Base-by-base conservation (phyloP, 2,113 vertebrate species). In the Synodontis membranacea region DNA sequence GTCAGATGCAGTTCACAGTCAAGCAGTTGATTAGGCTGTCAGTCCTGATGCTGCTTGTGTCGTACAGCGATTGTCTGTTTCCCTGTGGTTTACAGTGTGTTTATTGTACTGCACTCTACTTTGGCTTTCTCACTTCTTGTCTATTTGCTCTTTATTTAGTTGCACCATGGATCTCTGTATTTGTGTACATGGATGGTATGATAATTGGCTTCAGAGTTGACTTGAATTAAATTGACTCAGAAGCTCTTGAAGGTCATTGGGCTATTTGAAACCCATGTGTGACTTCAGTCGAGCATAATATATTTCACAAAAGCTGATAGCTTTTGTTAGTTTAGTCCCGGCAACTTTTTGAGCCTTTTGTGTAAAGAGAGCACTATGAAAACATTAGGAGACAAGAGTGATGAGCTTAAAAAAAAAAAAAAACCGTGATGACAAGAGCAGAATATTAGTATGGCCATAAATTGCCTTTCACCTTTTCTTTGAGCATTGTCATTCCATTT, bases 191-290 rank as follows among this genome's bases (percentile, higher is more conserved):
- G 50, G 50, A 10, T 37, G 31, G 50, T 79, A 11, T 54, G 48
- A 54, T 79, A 79, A 54, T 79, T 79, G n/a, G n/a, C 8, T 21
- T 54, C 31, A 5, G 17, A 76, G n/a, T 48, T 46, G 44, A 46
- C 37, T 76, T 76, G 44, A 3, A 48, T 54, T 34, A 37, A 79
- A 54, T 79, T 79, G 76, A 79, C 76, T 37, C 50, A 79, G 19
- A 56, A 34, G 31, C 31, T 37, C 19, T 54, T 79, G 76, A 54
- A 79, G 76, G 76, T 23, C 76, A 37, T 4, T 37, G 31, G 50
- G 2, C 34, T 54, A 31, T 79, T 54, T 54, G 19, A 23, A 79
- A 54, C 31, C 23, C 50, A 54, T 31, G 23, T 44, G 70, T 25
- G 21, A 46, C 56, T 56, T 50, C 50, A 54, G 76, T 54, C 17